These are phyloP conservation scores for Ethmia dodecea DNA, from an alignment of 2,888 invertebrate genomes.

Conservation along the genomic window DNA sequence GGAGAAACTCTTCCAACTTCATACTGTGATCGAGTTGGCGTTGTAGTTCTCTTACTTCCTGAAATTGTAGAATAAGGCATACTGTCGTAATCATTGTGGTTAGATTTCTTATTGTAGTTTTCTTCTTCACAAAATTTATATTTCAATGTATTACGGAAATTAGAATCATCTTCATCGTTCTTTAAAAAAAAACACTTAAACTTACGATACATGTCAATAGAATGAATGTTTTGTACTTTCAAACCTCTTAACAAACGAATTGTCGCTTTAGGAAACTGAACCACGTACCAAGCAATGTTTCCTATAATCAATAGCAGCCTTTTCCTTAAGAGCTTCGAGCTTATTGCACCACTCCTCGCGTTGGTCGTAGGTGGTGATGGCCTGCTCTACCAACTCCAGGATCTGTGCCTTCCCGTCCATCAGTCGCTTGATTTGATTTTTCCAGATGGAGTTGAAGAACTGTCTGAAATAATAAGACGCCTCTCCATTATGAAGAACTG, in stretches of 20 bases:
- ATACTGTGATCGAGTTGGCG: conserved; percentile 90
- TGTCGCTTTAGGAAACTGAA: no score
- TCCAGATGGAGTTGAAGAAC: conserved; percentile 90
- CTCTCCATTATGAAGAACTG: no score
- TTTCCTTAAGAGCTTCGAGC: conserved; percentile 87
- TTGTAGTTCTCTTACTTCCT: conserved; percentile 93
- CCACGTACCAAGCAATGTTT: conserved; percentile 62
- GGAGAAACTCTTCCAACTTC: conserved; percentile 90
- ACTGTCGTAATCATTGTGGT: no score
- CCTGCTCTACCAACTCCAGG: conserved; percentile 91
- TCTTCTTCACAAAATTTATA: no score
- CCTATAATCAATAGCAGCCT: conserved; percentile 71
- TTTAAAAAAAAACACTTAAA: no score
- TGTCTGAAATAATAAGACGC: no score
- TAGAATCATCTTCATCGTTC: no score
- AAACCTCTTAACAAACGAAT: no score
- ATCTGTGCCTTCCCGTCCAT: conserved; percentile 89
- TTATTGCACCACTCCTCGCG: conserved; percentile 89
- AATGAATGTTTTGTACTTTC: no score
- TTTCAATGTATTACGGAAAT: no score
- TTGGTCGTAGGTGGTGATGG: conserved; percentile 92
- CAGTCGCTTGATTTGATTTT: conserved; percentile 85
- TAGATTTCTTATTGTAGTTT: no score
- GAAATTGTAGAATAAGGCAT: background rate
- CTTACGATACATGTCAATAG: no score